A percentile compares a stretch with the other conserved stretches of the same genome.
Conservation (phyloP, 2,888 invertebrate species). For the Ptycholaimellus sp. region DNA sequence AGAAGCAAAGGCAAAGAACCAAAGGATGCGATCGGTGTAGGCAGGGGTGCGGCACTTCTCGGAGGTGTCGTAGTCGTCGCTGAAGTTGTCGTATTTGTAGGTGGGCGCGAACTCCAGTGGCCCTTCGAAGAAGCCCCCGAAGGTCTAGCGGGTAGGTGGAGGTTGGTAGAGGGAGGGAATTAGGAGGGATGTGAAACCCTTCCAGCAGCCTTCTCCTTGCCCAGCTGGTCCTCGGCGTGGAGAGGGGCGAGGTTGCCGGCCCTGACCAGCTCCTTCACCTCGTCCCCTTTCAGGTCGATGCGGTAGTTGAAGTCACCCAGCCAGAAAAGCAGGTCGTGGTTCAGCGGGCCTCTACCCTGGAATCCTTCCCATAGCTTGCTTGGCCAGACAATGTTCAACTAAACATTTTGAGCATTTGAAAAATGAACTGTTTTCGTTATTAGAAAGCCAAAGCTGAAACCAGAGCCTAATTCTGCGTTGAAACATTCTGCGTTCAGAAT, state of each 20-base stretch:
- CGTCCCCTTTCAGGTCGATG: constrained; percentile 77
- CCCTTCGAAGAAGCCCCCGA: constrained; percentile 76
- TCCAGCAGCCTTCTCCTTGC: constrained; percentile 30
- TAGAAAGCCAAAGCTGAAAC: too few relatives aligned
- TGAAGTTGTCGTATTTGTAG: constrained; percentile 93
- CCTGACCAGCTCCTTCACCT: constrained; percentile 57
- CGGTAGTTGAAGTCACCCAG: constrained; percentile 98
- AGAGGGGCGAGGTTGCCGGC: constrained; percentile 49
- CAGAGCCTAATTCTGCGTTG: too few relatives aligned
- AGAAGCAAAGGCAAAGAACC: too few relatives aligned
- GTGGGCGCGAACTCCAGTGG: constrained; percentile 75
- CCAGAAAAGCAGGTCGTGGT: constrained; percentile 97
- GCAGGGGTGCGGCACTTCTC: constrained; percentile 90
- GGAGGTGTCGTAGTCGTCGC: constrained; percentile 94
- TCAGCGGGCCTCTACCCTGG: constrained; percentile 57
- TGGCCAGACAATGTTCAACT: too few relatives aligned
- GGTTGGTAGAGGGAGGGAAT: neutral
- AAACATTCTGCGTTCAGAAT: too few relatives aligned
- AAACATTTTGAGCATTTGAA: too few relatives aligned
- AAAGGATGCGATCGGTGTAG: constrained; percentile 91
- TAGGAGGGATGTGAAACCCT: constrained; percentile 14
- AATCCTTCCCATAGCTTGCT: constrained; percentile 7
- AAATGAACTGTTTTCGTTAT: too few relatives aligned
- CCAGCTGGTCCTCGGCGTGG: constrained; percentile 62
- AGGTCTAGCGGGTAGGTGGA: constrained; percentile 39